Evolutionary conservation across 2,888 invertebrate genomes (phyloP).

Genomic region (Tenthredo scrophulariae): DNA sequence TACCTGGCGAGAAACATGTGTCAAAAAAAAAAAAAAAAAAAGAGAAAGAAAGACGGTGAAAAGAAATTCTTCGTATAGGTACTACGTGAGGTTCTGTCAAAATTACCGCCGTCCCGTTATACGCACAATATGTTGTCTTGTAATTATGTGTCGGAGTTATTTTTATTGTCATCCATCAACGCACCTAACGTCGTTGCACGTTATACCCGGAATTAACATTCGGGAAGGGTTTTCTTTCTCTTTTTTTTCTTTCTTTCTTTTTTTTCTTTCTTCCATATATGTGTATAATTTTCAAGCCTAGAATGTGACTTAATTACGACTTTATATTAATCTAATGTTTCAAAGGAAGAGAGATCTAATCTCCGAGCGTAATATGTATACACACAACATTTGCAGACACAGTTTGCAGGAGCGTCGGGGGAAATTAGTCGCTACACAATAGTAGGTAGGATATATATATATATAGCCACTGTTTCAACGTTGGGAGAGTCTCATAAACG

Average conservation of each 20-base stretch:
- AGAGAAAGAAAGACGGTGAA: not conserved
- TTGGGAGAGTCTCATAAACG: slow-evolving; percentile 2
- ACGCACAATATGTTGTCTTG: not conserved
- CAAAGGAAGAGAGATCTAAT: slow-evolving; percentile 21
- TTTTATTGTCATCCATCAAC: slow-evolving; percentile 12
- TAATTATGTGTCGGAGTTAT: slow-evolving; percentile 10
- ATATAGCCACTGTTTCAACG: slow-evolving; percentile 3
- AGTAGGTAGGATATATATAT: not conserved
- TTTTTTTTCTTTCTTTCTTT: not conserved
- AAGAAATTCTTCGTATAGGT: slow-evolving; percentile 12
- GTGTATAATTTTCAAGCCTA: not conserved
- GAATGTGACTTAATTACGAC: not conserved
- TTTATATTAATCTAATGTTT: not conserved
- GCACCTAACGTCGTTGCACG: not conserved
- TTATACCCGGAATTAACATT: no score
- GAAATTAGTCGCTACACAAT: slow-evolving; percentile 39
- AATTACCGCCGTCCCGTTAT: not conserved
- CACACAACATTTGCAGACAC: slow-evolving; percentile 23
- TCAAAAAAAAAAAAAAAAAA: not conserved
- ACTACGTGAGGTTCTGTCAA: not conserved
- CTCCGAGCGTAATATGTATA: slow-evolving; percentile 9
- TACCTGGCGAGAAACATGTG: slow-evolving; percentile 16
- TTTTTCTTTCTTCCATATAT: not conserved
- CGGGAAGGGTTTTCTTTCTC: no score
- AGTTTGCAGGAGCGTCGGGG: slow-evolving; percentile 23